These are phyloP conservation scores for Metalampra italica DNA, from an alignment of 2,888 invertebrate genomes.

Conservation along the genomic window DNA sequence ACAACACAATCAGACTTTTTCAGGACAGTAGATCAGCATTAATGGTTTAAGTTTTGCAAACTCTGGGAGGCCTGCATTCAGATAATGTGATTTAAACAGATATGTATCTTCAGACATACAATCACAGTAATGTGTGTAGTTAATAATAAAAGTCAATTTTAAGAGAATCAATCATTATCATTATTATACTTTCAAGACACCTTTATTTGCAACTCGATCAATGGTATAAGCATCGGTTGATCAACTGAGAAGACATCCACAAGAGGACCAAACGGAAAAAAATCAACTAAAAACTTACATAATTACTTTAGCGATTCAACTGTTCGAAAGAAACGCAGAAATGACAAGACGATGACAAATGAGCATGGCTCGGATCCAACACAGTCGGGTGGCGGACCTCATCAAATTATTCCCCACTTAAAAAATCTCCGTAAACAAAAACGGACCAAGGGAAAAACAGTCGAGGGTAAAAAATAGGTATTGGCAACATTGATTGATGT, in stretches of 20 bases:
- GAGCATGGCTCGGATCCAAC: slow-evolving; percentile 69
- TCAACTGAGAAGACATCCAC: slow-evolving; percentile 36
- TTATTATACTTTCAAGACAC: slow-evolving; percentile 18
- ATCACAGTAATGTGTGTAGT: too few relatives aligned
- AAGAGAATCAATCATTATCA: slow-evolving; percentile 17
- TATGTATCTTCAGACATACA: too few relatives aligned
- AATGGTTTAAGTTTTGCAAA: too few relatives aligned
- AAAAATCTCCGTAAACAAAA: slow-evolving; percentile 78
- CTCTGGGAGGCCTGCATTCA: too few relatives aligned
- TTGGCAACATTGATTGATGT: slow-evolving; percentile 79
- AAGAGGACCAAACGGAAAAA: slow-evolving; percentile 46
- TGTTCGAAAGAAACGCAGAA: slow-evolving; percentile 75
- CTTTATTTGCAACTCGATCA: slow-evolving; percentile 24
- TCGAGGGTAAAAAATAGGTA: slow-evolving; percentile 74
- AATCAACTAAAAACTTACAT: slow-evolving; percentile 67
- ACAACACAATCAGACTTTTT: too few relatives aligned
- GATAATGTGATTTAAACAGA: too few relatives aligned
- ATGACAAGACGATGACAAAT: slow-evolving; percentile 80
- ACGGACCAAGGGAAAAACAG: slow-evolving; percentile 66
- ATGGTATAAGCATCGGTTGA: slow-evolving; percentile 21
- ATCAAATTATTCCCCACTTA: slow-evolving; percentile 78
- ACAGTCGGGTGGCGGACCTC: slow-evolving; percentile 77
- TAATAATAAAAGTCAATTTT: background rate
- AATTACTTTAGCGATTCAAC: slow-evolving; percentile 75
- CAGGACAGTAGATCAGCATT: too few relatives aligned